Percentiles rank a stretch among this genome's conserved stretches.
These are phyloP conservation scores for Pseudoatta argentina DNA, from an alignment of 1,140 invertebrate species.

Conservation along the genomic window DNA sequence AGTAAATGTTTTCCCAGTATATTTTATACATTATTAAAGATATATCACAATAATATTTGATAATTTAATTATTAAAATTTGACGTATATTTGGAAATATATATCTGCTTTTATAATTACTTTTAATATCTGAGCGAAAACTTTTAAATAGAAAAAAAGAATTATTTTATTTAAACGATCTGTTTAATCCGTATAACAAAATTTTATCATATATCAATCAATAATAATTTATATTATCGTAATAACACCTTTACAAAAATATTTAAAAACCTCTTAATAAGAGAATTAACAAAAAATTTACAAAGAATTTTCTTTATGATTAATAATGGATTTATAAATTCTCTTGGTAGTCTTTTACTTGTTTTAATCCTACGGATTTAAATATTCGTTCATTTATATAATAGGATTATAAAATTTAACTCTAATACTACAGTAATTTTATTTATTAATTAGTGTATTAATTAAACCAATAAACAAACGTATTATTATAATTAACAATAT, in stretches of 20 bases:
- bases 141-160: too few relatives aligned
- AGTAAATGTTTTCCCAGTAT: too few relatives aligned
- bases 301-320: not conserved
- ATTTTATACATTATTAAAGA: too few relatives aligned
- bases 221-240: too few relatives aligned
- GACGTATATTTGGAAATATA: too few relatives aligned
- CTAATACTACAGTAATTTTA: not conserved
- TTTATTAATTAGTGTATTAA: conserved; percentile 33
- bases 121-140: too few relatives aligned
- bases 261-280: not conserved
- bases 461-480: not conserved
- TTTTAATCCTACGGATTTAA: not conserved
- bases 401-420: conserved; percentile 17
- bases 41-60: not conserved
- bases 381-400: conserved; percentile 10
- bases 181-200: too few relatives aligned
- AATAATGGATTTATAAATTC: not conserved
- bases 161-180: too few relatives aligned
- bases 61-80: not conserved
- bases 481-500: conserved; percentile 46
- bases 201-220: too few relatives aligned
- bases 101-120: too few relatives aligned
- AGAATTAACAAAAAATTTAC: not conserved
- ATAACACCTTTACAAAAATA: not conserved
- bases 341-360: not conserved